These are phyloP conservation scores for Leucopsar rothschildi DNA, from an alignment of 2,113 vertebrate species.

Conservation along the genomic window DNA sequence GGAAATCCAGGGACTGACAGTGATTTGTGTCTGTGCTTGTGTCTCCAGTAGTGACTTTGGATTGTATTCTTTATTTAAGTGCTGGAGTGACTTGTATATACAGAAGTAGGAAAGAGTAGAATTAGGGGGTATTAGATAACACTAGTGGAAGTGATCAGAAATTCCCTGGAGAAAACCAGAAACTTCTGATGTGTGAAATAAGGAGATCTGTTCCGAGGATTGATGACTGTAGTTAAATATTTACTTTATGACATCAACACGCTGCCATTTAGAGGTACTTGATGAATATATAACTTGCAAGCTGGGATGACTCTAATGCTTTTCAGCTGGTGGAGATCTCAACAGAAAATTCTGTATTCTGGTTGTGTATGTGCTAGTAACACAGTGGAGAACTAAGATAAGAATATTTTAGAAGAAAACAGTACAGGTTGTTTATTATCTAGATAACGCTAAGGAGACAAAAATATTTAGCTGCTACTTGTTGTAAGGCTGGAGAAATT, in stretches of 20 bases:
- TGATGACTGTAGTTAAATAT: constrained; percentile 1
- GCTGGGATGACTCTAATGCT: background rate
- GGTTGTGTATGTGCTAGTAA: background rate
- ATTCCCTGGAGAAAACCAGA: constrained; percentile 10
- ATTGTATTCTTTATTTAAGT: background rate
- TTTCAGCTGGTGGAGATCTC: background rate
- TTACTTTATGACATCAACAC: background rate
- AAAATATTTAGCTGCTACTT: background rate
- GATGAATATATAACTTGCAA: background rate
- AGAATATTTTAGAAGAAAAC: background rate
- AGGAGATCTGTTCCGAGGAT: constrained; percentile 2
- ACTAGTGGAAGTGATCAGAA: background rate
- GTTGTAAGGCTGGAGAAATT: background rate
- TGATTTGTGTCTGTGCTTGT: background rate
- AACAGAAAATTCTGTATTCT: background rate
- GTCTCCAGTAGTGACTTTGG: background rate
- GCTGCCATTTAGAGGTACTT: background rate
- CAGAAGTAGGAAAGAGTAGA: background rate
- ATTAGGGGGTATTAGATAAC: background rate
- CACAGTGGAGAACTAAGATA: background rate
- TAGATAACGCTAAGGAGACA: background rate
- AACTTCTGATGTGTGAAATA: constrained; percentile 9
- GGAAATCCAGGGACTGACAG: background rate
- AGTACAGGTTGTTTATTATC: background rate
- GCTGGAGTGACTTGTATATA: background rate